Percentiles rank a stretch among this genome's conserved stretches.
These are phyloP conservation scores for Arctocebus calabarensis DNA, from an alignment of 2,797 vertebrate species.

Conservation along the genomic window DNA sequence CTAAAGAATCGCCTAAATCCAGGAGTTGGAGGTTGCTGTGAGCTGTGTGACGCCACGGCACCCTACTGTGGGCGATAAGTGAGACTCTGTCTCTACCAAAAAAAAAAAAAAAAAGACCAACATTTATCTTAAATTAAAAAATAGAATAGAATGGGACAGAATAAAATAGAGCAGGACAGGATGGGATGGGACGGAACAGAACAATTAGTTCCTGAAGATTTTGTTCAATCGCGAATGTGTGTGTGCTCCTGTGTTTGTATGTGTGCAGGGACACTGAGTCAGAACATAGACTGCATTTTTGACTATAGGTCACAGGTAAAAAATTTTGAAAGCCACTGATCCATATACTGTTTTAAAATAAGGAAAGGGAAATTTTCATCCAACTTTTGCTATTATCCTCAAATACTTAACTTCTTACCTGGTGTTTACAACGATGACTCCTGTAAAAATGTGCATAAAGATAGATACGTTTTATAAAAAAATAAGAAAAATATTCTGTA, in stretches of 20 bases:
- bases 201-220: not conserved
- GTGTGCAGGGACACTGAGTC: not conserved
- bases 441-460: not conserved
- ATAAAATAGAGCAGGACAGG: not conserved
- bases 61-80: too few relatives aligned
- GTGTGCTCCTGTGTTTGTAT: not conserved
- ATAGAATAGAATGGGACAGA: not conserved
- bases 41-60: too few relatives aligned
- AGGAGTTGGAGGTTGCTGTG: too few relatives aligned
- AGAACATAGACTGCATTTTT: constrained; percentile 1
- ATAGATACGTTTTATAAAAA: not conserved
- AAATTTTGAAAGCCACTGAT: not conserved
- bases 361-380: not conserved
- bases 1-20: too few relatives aligned
- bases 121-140: constrained; percentile 12
- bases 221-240: not conserved
- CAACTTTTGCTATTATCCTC: not conserved
- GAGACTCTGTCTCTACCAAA: too few relatives aligned
- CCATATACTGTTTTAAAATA: not conserved
- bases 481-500: not conserved
- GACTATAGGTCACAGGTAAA: not conserved
- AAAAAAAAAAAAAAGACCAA: too few relatives aligned
- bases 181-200: not conserved
- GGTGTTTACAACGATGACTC: not conserved
- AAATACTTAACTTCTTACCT: not conserved